Percentiles rank a stretch among this genome's conserved stretches.
These are phyloP conservation scores for Gasteruption jaculator DNA, from an alignment of 2,888 invertebrate genomes.

Conservation along the genomic window DNA sequence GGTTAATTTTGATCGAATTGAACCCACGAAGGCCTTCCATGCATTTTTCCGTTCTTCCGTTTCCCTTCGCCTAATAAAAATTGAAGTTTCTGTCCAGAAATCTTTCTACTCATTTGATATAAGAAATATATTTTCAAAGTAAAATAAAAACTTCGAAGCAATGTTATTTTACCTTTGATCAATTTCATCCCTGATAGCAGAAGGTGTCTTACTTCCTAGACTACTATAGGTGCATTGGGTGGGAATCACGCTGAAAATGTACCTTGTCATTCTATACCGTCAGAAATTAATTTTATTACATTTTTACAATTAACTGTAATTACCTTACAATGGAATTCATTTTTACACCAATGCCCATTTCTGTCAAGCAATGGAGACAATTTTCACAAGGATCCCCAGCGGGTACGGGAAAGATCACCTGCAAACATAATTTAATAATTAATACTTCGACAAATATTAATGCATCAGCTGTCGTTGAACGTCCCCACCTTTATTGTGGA, in stretches of 20 bases:
- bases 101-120: not conserved
- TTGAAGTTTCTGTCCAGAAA: not conserved
- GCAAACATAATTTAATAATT: slow-evolving; percentile 1
- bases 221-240: slow-evolving; percentile 45
- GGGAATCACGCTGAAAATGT: slow-evolving; percentile 39
- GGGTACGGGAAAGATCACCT: slow-evolving; percentile 62
- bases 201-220: slow-evolving; percentile 23
- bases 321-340: slow-evolving; percentile 71
- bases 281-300: not conserved
- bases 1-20: slow-evolving; percentile 73
- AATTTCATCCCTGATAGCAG: slow-evolving; percentile 28
- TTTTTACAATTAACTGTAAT: slow-evolving; percentile 18
- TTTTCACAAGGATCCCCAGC: slow-evolving; percentile 71
- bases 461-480: too few relatives aligned
- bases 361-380: slow-evolving; percentile 68
- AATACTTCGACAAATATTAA: not conserved
- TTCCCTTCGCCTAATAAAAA: slow-evolving; percentile 28
- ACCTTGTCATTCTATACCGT: slow-evolving; percentile 4
- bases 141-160: not conserved
- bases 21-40: slow-evolving; percentile 71
- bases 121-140: not conserved
- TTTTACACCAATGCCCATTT: slow-evolving; percentile 67
- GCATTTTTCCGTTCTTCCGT: slow-evolving; percentile 50
- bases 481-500: too few relatives aligned
- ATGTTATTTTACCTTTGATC: slow-evolving; percentile 21